Evolutionary conservation across 2,888 invertebrate species (phyloP).

Genomic region (Cistogaster globosa): DNA sequence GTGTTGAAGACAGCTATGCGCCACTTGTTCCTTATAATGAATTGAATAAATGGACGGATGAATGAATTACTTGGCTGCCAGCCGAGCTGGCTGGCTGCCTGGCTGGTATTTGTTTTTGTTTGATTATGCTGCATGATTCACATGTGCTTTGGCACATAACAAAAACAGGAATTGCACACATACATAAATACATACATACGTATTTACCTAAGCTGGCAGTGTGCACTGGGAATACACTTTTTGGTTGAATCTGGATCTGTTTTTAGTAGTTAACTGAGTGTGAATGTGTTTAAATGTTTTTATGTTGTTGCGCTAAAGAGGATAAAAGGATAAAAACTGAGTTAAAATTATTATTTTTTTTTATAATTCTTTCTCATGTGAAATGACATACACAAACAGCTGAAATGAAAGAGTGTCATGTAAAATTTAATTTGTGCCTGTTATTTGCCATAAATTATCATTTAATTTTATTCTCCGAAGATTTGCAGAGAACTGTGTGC

Average conservation of each 20-base stretch:
- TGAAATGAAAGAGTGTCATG: constrained; percentile 38
- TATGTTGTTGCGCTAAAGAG: constrained; percentile 59
- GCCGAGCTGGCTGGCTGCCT: constrained; percentile 28
- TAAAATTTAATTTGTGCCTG: constrained; percentile 45
- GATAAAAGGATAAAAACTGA: constrained; percentile 65
- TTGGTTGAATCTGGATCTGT: background rate
- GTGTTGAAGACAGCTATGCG: constrained; percentile 70
- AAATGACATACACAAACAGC: constrained; percentile 34
- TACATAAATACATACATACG: constrained; percentile 2
- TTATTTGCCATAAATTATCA: constrained; percentile 55
- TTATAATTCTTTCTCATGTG: background rate
- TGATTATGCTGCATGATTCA: constrained; percentile 37
- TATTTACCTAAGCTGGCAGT: background rate
- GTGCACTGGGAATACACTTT: constrained; percentile 39
- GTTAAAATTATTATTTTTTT: constrained; percentile 46
- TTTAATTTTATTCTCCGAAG: constrained; percentile 40
- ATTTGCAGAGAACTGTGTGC: constrained; percentile 26
- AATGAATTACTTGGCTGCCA: constrained; percentile 47
- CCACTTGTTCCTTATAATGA: constrained; percentile 67
- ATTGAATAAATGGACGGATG: constrained; percentile 50
- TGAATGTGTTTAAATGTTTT: constrained; percentile 41
- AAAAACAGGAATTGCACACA: constrained; percentile 54
- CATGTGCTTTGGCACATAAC: constrained; percentile 49
- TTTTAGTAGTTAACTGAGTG: constrained; percentile 14
- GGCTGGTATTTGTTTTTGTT: constrained; percentile 10